Evolutionary conservation across 1,140 invertebrate genomes (phyloP), one percentile per base, ranked within the genome.

Genomic region (Galleria mellonella): DNA sequence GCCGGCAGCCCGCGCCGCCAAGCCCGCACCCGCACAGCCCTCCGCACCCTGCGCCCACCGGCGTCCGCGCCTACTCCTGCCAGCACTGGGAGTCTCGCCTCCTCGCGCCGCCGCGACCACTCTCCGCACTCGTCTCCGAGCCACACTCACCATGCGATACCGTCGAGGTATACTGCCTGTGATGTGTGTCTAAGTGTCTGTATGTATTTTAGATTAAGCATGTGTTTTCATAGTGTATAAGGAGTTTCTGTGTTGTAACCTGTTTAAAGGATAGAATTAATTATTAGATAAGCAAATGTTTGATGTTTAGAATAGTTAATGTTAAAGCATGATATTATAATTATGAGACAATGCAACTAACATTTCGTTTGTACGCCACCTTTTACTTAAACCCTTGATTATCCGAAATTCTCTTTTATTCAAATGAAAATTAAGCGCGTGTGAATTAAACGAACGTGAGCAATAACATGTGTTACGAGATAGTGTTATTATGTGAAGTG

Each of bases 61-160:
- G 82, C 54, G 82, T 86, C 47, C 79, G 85, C 55, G 82, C 83
- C 23, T 87, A 83, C 69, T 85, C 83, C 54, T 87, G 85, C 65
- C 77, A 83, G 59, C 85, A 87, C 59, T 87, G 85, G 83, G 85
- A 87, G 62, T 74, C 83, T 9, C 68, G 72, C 15, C 72, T 86
- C 40, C 57, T 49, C 42, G 76, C 70, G 43, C 74, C 75, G 17
- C 64, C 68, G 53, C 66, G 37, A 31, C 57, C 56, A 47, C 64
- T 65, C 59, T 62, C 73, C 57, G 56, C 68, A 44, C 57, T 64
- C 44, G 51, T 48, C 51, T 50, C 60, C 51, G 71, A 72, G 59
- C 73, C 60, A 29, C 66, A 65, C 14, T 72, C 73, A 47, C 65
- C 72, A 77, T 78, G 74, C 71, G 76, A 83, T 48, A 52, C 59